Conservation (phyloP, 1,140 invertebrate genomes). For the Neodiprion virginianus region DNA sequence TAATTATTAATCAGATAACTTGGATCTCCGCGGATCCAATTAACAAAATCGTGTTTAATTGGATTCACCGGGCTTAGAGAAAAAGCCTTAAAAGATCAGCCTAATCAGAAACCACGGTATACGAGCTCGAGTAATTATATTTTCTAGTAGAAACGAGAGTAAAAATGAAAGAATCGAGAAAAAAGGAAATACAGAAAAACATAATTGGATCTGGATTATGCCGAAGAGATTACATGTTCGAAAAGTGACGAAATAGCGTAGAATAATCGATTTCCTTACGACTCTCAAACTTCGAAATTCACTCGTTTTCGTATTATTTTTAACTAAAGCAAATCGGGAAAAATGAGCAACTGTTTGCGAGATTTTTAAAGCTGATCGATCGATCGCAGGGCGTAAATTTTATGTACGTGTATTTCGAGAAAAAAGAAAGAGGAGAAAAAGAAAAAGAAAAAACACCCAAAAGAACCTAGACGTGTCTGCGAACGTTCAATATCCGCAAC, state of each 20-base stretch:
- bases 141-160: not conserved
- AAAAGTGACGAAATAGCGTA: not conserved
- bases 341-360: not conserved
- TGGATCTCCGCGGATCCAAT: no score
- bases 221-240: not conserved
- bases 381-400: not conserved
- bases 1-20: no score
- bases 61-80: no score
- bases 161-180: not conserved
- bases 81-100: no score
- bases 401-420: no score
- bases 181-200: not conserved
- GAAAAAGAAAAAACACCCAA: not conserved
- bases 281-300: not conserved
- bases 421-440: not conserved
- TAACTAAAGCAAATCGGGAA: not conserved
- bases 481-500: conserved; percentile 8
- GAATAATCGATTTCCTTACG: not conserved
- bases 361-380: not conserved
- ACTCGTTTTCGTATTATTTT: not conserved
- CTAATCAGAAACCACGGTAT: not conserved
- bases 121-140: not conserved
- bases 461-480: not conserved
- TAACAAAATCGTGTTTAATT: no score
- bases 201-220: not conserved